Evolutionary conservation across 2,888 invertebrate genomes (phyloP).

Genomic region (Seladonia tumulorum): DNA sequence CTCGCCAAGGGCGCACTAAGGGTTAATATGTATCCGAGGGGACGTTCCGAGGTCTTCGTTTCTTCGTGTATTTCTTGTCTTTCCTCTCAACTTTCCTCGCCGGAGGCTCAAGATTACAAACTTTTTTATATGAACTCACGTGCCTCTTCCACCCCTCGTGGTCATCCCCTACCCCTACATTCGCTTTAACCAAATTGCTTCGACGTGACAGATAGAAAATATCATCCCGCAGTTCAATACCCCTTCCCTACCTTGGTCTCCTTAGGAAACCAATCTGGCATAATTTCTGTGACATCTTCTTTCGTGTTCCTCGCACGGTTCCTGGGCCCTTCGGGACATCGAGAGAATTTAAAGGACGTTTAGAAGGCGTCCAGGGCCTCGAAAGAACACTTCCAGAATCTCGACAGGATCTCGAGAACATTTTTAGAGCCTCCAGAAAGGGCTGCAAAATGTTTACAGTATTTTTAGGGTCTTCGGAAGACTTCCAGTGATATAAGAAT

Average conservation of each 20-base stretch:
- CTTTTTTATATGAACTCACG: constrained; percentile 73
- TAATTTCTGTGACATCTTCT: not conserved
- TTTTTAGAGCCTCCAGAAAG: no score
- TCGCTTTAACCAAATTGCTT: constrained; percentile 45
- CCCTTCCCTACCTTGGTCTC: constrained; percentile 29
- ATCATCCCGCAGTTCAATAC: constrained; percentile 11
- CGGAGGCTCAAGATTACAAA: constrained; percentile 73
- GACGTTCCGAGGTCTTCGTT: constrained; percentile 68
- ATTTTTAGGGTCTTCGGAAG: no score
- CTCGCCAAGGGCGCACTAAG: constrained; percentile 64
- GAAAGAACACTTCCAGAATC: no score
- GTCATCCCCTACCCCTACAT: constrained; percentile 49
- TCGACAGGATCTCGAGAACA: no score
- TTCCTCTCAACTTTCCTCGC: constrained; percentile 59
- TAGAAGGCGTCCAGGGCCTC: not conserved
- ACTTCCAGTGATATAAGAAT: no score
- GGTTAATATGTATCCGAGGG: constrained; percentile 72
- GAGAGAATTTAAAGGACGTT: not conserved
- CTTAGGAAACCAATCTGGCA: not conserved
- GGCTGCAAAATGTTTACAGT: no score
- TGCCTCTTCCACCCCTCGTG: constrained; percentile 58
- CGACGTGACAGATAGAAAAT: constrained; percentile 54
- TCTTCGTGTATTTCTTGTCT: constrained; percentile 60
- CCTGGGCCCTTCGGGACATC: not conserved
- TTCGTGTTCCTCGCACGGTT: not conserved